A percentile compares a stretch with the other conserved stretches of the same genome.
These are phyloP conservation scores for Boloria selene DNA, from an alignment of 2,888 invertebrate genomes.

Conservation along the genomic window DNA sequence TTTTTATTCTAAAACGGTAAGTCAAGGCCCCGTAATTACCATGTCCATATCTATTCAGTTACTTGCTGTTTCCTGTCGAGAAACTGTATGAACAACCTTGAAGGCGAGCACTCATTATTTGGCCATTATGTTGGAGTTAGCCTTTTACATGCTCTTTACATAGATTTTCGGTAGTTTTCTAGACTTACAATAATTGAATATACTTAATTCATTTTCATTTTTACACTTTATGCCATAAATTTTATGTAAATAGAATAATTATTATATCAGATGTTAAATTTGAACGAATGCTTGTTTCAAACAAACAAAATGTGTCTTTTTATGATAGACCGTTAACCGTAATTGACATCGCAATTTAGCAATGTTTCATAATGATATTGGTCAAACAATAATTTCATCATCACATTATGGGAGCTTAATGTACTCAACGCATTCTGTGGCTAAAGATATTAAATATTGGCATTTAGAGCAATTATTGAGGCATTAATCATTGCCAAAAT, in stretches of 20 bases:
- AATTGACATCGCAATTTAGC: slow-evolving; percentile 37
- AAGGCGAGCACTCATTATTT: slow-evolving; percentile 73
- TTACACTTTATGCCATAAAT: background rate
- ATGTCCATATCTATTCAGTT: slow-evolving; percentile 76
- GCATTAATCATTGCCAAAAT: slow-evolving; percentile 64
- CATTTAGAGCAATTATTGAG: slow-evolving; percentile 59
- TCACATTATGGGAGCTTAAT: slow-evolving; percentile 45
- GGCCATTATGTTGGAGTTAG: slow-evolving; percentile 64
- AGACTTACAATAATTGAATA: slow-evolving; percentile 44
- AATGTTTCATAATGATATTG: slow-evolving; percentile 32
- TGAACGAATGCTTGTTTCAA: too few species aligned
- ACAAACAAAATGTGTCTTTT: background rate
- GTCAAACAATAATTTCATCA: slow-evolving; percentile 44
- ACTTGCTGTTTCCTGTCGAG: slow-evolving; percentile 74
- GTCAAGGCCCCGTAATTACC: slow-evolving; percentile 77
- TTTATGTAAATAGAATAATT: background rate
- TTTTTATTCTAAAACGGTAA: slow-evolving; percentile 79
- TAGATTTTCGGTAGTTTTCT: slow-evolving; percentile 62
- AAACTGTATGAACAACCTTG: slow-evolving; percentile 69
- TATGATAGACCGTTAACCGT: slow-evolving; percentile 43
- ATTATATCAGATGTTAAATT: too few species aligned
- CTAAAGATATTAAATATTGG: slow-evolving; percentile 42
- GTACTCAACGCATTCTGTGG: slow-evolving; percentile 53
- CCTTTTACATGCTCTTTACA: slow-evolving; percentile 65
- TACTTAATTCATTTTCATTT: background rate